Evolutionary conservation across 2,888 invertebrate genomes (phyloP).

Genomic region (Linyphia triangularis): DNA sequence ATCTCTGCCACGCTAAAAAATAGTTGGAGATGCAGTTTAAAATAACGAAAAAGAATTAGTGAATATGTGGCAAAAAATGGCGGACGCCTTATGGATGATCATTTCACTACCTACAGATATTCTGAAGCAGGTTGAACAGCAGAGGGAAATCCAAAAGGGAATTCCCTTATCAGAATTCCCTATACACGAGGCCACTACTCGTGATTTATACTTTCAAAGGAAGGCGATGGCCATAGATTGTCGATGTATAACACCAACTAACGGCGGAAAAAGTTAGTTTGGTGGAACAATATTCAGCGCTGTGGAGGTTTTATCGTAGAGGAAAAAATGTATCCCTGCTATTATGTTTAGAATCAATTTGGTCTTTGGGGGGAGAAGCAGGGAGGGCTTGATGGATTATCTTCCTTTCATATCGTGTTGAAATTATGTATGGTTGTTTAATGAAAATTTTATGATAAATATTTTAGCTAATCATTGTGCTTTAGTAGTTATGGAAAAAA

Average conservation of each 20-base stretch:
- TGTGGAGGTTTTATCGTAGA: not conserved
- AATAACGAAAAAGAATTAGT: not conserved
- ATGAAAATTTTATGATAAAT: too few relatives aligned
- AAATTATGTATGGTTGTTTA: too few relatives aligned
- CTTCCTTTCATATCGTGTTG: not conserved
- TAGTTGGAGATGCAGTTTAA: not conserved
- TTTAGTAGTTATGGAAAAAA: too few relatives aligned
- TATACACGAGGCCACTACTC: slow-evolving; percentile 29
- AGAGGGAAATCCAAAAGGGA: slow-evolving; percentile 55
- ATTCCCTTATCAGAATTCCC: slow-evolving; percentile 67
- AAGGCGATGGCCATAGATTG: not conserved
- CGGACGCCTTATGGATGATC: not conserved
- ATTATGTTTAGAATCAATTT: not conserved
- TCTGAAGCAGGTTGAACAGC: slow-evolving; percentile 15
- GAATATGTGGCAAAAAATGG: slow-evolving; percentile 43
- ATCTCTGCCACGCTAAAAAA: too few relatives aligned
- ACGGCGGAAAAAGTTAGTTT: not conserved
- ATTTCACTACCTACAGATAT: not conserved
- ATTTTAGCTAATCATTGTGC: too few relatives aligned
- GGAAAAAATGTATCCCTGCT: not conserved
- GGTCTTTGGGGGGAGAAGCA: not conserved
- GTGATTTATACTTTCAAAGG: slow-evolving; percentile 58
- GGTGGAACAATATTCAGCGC: not conserved
- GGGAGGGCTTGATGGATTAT: not conserved
- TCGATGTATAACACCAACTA: not conserved